phyloP scores from a whole-genome alignment of 2,888 invertebrate genomes.

The Athetis lepigone region DNA sequence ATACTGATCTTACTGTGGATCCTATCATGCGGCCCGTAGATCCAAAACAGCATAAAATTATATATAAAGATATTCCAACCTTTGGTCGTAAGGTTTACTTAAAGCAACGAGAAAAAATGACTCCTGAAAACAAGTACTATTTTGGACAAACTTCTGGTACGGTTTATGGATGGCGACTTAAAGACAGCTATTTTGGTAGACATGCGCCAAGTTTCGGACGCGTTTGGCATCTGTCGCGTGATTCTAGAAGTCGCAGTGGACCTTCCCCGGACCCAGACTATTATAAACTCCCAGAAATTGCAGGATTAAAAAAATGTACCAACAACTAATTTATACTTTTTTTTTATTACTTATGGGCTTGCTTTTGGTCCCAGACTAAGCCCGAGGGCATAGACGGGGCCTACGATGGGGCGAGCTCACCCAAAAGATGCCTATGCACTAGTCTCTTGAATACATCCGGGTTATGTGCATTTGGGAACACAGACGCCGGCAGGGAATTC shows the following conservation, averaged over 20 bases:
- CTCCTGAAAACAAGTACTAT: conserved; percentile 74
- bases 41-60: conserved; percentile 63
- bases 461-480: no score
- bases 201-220: conserved; percentile 63
- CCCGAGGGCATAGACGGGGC: no score
- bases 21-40: conserved; percentile 56
- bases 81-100: conserved; percentile 72
- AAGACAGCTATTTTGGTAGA: conserved; percentile 68
- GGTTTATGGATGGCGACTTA: conserved; percentile 74
- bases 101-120: conserved; percentile 63
- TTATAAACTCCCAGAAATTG: conserved; percentile 51
- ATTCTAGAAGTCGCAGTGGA: conserved; percentile 67
- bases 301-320: conserved; percentile 16
- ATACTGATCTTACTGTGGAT: conserved; percentile 35
- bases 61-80: conserved; percentile 71
- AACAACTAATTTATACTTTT: neutral
- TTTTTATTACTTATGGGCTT: no score
- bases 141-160: conserved; percentile 67
- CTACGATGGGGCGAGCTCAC: no score
- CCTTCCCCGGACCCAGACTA: conserved; percentile 72
- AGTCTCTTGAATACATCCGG: no score
- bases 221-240: conserved; percentile 67
- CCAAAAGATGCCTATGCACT: no score
- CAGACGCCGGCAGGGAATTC: no score
- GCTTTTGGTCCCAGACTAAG: no score